phyloP scores from a whole-genome alignment of 2,888 invertebrate species.

The Tipula confusa region DNA sequence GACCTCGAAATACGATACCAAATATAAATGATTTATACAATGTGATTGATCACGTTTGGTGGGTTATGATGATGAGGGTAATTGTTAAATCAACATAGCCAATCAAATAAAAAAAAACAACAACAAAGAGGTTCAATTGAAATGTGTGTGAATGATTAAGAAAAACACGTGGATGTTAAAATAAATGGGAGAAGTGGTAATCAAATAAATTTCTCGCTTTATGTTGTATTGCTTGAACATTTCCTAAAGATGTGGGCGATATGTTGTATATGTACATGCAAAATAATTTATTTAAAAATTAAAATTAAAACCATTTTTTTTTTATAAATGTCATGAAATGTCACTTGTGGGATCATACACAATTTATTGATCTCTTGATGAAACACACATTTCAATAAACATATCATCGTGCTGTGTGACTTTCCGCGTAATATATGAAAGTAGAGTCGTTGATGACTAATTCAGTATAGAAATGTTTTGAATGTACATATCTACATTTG shows the following conservation, averaged over 20 bases:
- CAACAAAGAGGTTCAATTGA: neutral
- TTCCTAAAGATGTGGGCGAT: neutral
- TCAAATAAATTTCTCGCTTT: neutral
- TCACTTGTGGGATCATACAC: neutral
- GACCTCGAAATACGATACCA: neutral
- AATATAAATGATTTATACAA: neutral
- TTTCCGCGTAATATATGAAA: neutral
- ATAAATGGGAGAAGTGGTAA: neutral
- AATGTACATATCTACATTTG: no score
- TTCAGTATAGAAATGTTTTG: neutral
- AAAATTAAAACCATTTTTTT: neutral
- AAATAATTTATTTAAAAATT: neutral
- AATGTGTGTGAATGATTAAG: neutral
- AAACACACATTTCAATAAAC: neutral
- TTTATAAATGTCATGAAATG: neutral
- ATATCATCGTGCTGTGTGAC: neutral
- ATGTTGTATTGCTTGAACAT: neutral
- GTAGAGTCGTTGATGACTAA: neutral
- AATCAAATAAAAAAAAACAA: neutral
- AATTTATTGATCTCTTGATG: conserved; percentile 12
- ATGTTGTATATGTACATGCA: neutral
- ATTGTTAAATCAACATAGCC: conserved; percentile 3
- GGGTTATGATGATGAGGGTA: conserved; percentile 9
- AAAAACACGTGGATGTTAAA: conserved; percentile 4
- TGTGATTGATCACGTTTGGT: conserved; percentile 3